Base-by-base conservation (phyloP, 1,140 invertebrate genomes). In the Charaxes varanes region DNA sequence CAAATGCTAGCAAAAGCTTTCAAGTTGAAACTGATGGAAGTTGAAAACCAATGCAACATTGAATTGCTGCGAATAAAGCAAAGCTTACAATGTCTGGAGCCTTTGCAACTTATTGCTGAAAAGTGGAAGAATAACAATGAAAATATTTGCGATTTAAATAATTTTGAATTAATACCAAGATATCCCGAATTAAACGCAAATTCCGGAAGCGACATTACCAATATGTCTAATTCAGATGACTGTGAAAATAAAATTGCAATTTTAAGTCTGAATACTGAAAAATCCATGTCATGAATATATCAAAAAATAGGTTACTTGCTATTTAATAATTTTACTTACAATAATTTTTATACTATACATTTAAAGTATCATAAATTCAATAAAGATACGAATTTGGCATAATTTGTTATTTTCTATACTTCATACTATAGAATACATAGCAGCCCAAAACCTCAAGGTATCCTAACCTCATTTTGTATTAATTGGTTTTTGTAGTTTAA, bases 1-100 rank as follows among this genome's bases (percentile, higher is more conserved):
- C 80, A 85, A 63, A 83, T 86, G 60, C 59, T 85, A 15, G 57
- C 80, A 8, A 80, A 79, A 54, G 79, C 83, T 41, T 87, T 79
- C 45, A 82, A 74, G 48, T 30, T 80, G 7, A 78, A 85, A 41
- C 55, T 87, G 21, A 36, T 86, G 14, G 85, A 87, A 71, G 78
- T 86, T 3, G 85, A 87, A 70, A 87, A 86, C 58, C 85, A 86
- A 69, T 87, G 85, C 56, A 87, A 86, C 48, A 68, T 87, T 41
- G 86, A 87, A 58, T 53, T 87, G 21, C 51, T 84, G 16, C 59
- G 84, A 31, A 81, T 87, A 5, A 85, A 86, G 50, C 85, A 87
- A 53, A 87, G 71, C 37, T 59, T 87, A 10, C 80, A 86, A 35
- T 84, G 79, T 45, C 63, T 87, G 27, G 77, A 85, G 32, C 84